phyloP scores from a whole-genome alignment of 1,140 invertebrate species.

The Leptopilina clavipes region DNA sequence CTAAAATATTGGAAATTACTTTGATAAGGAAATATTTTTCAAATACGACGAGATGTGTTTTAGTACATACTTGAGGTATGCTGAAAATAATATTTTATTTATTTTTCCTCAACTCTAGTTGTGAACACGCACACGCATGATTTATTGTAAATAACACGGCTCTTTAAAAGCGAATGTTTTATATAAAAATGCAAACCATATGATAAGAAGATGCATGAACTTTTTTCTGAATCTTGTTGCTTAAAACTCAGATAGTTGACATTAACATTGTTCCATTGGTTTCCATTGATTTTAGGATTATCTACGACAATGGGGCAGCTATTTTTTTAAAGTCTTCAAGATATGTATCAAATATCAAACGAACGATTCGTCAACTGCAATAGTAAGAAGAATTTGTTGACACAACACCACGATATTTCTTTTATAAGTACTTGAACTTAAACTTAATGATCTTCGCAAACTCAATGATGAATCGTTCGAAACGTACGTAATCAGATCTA shows the following conservation, averaged over 20 bases:
- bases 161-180: constrained; percentile 46
- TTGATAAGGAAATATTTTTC: too few species aligned
- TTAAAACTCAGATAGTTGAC: constrained; percentile 41
- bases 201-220: constrained; percentile 48
- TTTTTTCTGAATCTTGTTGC: constrained; percentile 46
- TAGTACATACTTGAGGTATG: too few species aligned
- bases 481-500: constrained; percentile 37
- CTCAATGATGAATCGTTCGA: constrained; percentile 49
- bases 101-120: background rate
- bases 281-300: constrained; percentile 72
- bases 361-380: constrained; percentile 53
- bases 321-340: constrained; percentile 73
- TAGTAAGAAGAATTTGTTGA: constrained; percentile 35
- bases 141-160: constrained; percentile 54
- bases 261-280: constrained; percentile 65
- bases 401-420: constrained; percentile 29
- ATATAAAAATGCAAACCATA: constrained; percentile 30
- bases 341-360: constrained; percentile 61
- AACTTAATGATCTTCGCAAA: constrained; percentile 28
- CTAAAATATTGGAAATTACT: too few species aligned
- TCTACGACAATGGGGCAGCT: constrained; percentile 75
- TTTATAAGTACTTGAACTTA: constrained; percentile 25
- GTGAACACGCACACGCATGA: constrained; percentile 56
- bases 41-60: too few species aligned
- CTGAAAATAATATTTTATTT: background rate